phyloP scores from a whole-genome alignment of 2,888 invertebrate species.

The Drosophila borborema region DNA sequence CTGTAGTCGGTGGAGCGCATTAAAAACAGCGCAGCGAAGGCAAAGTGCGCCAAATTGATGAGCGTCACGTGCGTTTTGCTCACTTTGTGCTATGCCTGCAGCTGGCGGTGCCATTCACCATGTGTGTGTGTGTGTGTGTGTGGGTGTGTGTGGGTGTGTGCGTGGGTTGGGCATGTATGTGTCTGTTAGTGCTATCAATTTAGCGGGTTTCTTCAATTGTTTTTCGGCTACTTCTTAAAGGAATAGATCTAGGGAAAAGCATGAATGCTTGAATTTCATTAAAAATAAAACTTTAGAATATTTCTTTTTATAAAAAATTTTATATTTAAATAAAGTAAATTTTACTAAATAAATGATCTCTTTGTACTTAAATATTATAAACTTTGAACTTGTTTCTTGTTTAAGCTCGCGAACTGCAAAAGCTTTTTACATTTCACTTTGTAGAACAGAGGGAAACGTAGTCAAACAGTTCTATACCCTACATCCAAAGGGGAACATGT shows the following conservation, averaged over 20 bases:
- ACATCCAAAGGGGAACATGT: accelerated
- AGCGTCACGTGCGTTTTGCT: constrained; percentile 82
- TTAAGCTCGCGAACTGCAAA: background rate
- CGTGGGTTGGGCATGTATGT: constrained; percentile 9
- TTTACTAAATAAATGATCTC: background rate
- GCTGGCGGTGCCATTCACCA: constrained; percentile 53
- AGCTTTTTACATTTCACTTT: background rate
- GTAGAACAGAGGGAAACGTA: background rate
- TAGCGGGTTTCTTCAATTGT: constrained; percentile 1
- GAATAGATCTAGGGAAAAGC: background rate
- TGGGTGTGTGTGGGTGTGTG: constrained; percentile 17
- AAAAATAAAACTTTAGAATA: background rate
- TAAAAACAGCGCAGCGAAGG: constrained; percentile 70
- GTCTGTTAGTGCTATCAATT: constrained; percentile 15
- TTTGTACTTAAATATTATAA: background rate
- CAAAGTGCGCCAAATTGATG: constrained; percentile 83
- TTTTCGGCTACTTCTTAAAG: constrained; percentile 4
- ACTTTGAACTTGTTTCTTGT: background rate
- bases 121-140: constrained; percentile 4
- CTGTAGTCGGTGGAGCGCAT: constrained; percentile 61
- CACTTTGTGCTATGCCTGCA: constrained; percentile 62
- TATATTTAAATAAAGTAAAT: background rate
- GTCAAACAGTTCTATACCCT: background rate
- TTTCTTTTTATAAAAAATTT: no score
- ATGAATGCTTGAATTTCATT: background rate